Base-by-base conservation (phyloP, 2,888 invertebrate species). In the Oscheius sp. region DNA sequence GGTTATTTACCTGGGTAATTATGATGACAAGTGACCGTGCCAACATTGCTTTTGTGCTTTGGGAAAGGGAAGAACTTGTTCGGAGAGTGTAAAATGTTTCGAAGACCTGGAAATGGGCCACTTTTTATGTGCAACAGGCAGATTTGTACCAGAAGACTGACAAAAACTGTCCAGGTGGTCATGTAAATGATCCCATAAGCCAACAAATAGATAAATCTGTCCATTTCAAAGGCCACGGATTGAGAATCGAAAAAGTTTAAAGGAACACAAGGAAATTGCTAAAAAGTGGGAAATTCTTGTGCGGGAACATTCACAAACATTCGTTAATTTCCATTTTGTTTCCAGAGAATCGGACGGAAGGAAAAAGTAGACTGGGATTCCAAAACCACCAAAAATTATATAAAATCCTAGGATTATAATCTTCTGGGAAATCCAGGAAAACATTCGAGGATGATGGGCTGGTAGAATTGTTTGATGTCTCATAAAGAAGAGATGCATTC, bases 401-500 rank as follows among this genome's bases (percentile, higher is more conserved):
- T 59, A 59, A n/a, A 59, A 29, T 18, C 13, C 16, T 16, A 59
- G 2, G 6, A n/a, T n/a, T 13, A 29, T 18, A 29, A 59, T 18
- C 12, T 16, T 35, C 41, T 21, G 29, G 7, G 27, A 2, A 16
- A 16, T 9, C n/a, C 18, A 18, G 12, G 35, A 27, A 21, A 29
- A 59, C 5, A 5, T 16, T 59, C 59, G 29, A 18, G 35, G 29
- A 41, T 59, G 59, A 35, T 16, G 16, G 35, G 41, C 35, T 13
- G 35, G 3, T 23, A 59, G 59, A 41, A 59, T 59, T 0, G 59
- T 59, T n/a, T 59, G 59, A 29, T 59, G 59, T 29, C 59, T 23
- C 12, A 59, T 35, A 29, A 59, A 59, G 41, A 59, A 59, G n/a
- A 59, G 59, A 29, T 59, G 41, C n/a, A 59, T 29, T 35, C 35